phyloP scores from a whole-genome alignment of 2,797 vertebrate genomes.

The Erpetoichthys calabaricus region DNA sequence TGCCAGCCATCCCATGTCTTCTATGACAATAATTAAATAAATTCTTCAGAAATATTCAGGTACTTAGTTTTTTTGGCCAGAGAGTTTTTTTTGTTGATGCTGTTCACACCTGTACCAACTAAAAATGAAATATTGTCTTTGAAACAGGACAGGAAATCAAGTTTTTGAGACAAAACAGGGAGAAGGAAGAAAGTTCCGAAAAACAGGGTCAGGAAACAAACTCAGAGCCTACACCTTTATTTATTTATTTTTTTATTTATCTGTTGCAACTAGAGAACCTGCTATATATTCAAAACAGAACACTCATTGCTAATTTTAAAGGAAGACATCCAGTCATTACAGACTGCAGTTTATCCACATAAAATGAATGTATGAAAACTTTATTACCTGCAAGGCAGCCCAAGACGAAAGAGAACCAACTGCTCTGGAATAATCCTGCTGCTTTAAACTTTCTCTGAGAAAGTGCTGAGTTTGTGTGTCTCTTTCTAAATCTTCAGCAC shows the following conservation, averaged over 20 bases:
- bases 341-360: constrained; percentile 50
- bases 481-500: constrained; percentile 39
- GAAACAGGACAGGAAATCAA: no score
- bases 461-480: constrained; percentile 24
- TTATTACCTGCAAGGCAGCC: constrained; percentile 63
- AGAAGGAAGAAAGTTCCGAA: no score
- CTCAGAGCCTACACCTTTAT: not conserved
- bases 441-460: constrained; percentile 26
- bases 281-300: constrained; percentile 60
- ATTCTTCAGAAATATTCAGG: no score
- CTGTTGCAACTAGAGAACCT: constrained; percentile 30
- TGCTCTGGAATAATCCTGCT: constrained; percentile 46
- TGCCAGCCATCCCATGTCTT: no score
- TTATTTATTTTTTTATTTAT: constrained; percentile 1
- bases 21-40: no score
- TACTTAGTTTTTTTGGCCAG: no score
- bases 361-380: constrained; percentile 70
- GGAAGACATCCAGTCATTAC: constrained; percentile 62
- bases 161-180: no score
- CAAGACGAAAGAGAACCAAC: constrained; percentile 39
- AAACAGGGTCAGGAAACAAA: no score
- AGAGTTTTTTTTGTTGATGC: no score
- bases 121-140: no score
- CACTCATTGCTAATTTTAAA: constrained; percentile 47
- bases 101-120: no score